These are phyloP conservation scores for Zaprionus ghesquierei DNA, from an alignment of 1,140 invertebrate genomes.

Conservation along the genomic window DNA sequence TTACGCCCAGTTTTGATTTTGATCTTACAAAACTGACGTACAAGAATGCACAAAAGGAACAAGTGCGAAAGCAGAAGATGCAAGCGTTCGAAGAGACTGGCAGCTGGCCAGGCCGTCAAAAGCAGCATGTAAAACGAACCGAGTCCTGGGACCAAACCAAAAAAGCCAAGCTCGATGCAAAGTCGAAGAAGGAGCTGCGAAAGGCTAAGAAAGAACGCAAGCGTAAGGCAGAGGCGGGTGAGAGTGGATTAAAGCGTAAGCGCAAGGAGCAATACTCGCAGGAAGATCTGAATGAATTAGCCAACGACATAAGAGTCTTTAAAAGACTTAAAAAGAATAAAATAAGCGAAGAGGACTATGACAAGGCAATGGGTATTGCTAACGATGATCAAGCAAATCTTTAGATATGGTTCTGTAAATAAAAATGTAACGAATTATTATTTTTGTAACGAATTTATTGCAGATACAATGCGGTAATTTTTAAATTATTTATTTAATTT, in stretches of 20 bases:
- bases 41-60: constrained; percentile 91
- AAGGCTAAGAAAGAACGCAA: constrained; percentile 85
- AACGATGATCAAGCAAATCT: constrained; percentile 35
- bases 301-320: constrained; percentile 91
- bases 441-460: not conserved
- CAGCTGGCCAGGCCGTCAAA: constrained; percentile 87
- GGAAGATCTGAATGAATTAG: constrained; percentile 92
- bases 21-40: constrained; percentile 92
- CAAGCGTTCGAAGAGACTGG: constrained; percentile 89
- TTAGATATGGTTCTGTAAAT: constrained; percentile 23
- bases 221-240: constrained; percentile 61
- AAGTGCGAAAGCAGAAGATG: constrained; percentile 88
- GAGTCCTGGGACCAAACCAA: constrained; percentile 92
- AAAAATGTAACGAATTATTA: too few relatives aligned
- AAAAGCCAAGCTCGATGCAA: constrained; percentile 88
- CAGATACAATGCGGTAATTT: not conserved
- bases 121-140: constrained; percentile 86
- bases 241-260: constrained; percentile 83
- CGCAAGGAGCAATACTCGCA: constrained; percentile 85
- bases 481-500: not conserved
- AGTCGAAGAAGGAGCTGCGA: constrained; percentile 85
- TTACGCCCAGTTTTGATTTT: constrained; percentile 84
- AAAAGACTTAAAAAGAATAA: constrained; percentile 96
- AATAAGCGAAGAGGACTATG: constrained; percentile 86
- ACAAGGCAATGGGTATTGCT: constrained; percentile 84